Conservation (phyloP, 1,140 invertebrate genomes). For the Drosophila equinoxialis region DNA sequence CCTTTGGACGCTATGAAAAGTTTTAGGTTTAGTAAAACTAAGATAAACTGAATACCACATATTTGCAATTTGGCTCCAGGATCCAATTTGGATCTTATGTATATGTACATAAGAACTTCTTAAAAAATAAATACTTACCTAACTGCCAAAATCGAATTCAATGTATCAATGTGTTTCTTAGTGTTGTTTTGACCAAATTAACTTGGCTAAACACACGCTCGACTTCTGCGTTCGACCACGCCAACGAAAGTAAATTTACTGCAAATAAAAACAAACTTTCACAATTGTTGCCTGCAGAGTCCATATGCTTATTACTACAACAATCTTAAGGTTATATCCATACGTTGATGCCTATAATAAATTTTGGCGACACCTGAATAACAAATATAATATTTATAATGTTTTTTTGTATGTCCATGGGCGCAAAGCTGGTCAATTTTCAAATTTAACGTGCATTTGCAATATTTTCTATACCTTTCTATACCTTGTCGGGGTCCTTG, state of each 20-base stretch:
- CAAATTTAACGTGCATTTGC: neutral
- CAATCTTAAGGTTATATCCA: neutral
- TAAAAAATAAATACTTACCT: neutral
- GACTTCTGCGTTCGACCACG: constrained; percentile 2
- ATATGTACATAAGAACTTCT: neutral
- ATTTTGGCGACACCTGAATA: neutral
- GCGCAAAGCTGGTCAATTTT: neutral
- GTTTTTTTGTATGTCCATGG: neutral
- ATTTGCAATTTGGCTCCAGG: too few relatives aligned
- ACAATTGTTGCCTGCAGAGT: neutral
- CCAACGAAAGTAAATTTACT: too few relatives aligned
- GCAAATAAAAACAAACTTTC: neutral
- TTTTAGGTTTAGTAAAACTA: too few relatives aligned
- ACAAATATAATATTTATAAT: neutral
- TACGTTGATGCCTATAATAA: neutral
- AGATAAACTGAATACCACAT: too few relatives aligned
- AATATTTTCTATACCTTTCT: too few relatives aligned
- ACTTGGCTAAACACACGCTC: neutral
- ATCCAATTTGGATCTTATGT: too few relatives aligned
- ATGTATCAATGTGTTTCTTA: constrained; percentile 1
- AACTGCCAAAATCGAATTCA: neutral
- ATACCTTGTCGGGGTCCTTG: too few relatives aligned
- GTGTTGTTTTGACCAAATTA: neutral
- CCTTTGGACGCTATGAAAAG: too few relatives aligned
- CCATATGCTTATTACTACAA: neutral